Evolutionary conservation across 2,113 vertebrate genomes (phyloP).

Genomic region (Mirounga angustirostris): DNA sequence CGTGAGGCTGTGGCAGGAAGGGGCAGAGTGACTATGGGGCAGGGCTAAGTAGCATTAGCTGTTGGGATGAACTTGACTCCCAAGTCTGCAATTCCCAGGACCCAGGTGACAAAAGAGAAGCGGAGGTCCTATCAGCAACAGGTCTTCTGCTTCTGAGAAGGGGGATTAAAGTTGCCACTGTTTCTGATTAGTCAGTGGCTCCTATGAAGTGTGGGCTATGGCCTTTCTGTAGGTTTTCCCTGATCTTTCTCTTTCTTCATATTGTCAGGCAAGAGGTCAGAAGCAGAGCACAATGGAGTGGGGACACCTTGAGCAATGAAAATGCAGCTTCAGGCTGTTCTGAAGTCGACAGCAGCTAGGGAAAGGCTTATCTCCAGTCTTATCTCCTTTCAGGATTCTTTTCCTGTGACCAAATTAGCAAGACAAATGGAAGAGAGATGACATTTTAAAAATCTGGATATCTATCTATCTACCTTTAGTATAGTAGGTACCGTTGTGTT

Average conservation of each 20-base stretch:
- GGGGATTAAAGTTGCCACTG: not conserved
- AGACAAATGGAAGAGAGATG: not conserved
- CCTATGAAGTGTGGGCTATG: not conserved
- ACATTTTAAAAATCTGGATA: not conserved
- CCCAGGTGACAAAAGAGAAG: not conserved
- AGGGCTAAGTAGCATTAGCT: not conserved
- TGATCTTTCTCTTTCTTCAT: not conserved
- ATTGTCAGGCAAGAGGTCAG: not conserved
- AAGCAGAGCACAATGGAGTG: not conserved
- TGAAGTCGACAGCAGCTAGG: not conserved
- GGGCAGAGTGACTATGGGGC: not conserved
- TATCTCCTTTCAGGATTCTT: not conserved
- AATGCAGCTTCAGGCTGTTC: not conserved
- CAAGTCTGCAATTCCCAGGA: not conserved
- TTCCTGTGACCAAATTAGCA: not conserved
- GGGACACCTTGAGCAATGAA: not conserved
- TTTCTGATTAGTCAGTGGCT: not conserved
- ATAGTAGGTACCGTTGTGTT: not conserved
- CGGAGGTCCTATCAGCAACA: not conserved
- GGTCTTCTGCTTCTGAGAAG: not conserved
- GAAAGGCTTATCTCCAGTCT: not conserved
- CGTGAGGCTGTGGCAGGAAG: not conserved
- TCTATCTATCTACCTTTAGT: not conserved
- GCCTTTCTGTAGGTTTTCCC: not conserved
- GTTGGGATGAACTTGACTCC: not conserved